Conservation (phyloP, 2,797 vertebrate species). For the Dermochelys coriacea region DNA sequence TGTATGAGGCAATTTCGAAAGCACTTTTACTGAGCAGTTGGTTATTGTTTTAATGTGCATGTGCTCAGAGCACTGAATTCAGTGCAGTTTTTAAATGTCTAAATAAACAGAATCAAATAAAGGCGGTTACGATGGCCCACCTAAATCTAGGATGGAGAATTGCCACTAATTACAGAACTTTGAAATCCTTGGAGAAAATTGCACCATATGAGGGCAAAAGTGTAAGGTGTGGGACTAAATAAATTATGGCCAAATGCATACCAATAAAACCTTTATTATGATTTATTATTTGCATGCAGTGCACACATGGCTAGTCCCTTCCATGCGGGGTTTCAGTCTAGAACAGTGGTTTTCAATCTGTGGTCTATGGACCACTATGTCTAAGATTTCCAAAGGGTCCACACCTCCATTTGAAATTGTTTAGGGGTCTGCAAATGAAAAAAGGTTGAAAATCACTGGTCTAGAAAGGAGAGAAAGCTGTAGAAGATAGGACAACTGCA, state of each 20-base stretch:
- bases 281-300: neutral
- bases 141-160: neutral
- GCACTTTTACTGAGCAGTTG: neutral
- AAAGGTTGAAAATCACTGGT: neutral
- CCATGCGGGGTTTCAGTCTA: rapidly evolving
- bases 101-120: neutral
- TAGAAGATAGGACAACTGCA: neutral
- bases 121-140: rapidly evolving
- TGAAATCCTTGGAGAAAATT: neutral
- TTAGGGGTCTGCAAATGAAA: neutral
- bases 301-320: neutral
- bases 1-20: neutral
- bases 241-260: neutral
- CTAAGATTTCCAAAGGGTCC: neutral
- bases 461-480: neutral
- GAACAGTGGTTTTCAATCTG: neutral
- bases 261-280: rapidly evolving
- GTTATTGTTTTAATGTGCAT: neutral
- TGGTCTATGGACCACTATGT: neutral
- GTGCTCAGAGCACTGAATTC: neutral
- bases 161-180: neutral
- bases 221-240: neutral
- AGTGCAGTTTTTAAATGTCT: neutral
- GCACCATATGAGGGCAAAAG: neutral
- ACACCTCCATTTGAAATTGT: neutral